These are phyloP conservation scores for Lonchura striata DNA, from an alignment of 2,113 vertebrate genomes.

Conservation along the genomic window DNA sequence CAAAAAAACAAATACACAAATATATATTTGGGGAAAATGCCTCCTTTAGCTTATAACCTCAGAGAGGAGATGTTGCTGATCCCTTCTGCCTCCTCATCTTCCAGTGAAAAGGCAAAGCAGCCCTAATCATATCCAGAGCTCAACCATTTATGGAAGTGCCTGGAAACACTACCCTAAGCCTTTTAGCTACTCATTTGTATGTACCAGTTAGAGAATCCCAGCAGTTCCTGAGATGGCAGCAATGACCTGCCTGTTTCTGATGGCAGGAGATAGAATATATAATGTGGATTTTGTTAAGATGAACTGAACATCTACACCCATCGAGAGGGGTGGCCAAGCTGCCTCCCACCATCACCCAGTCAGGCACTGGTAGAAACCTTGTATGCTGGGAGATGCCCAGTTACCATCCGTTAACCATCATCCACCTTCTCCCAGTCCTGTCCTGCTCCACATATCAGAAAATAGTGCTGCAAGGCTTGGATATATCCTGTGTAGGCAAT, in stretches of 20 bases:
- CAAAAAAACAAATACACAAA: fast-evolving
- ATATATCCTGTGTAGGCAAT: fast-evolving
- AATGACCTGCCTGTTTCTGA: background rate
- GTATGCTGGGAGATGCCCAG: background rate
- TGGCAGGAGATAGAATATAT: background rate
- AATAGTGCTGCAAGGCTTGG: background rate
- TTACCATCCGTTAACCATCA: no score
- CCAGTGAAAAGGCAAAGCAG: background rate
- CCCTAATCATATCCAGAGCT: background rate
- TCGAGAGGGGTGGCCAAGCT: fast-evolving
- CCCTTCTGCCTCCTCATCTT: background rate
- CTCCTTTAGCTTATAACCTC: background rate
- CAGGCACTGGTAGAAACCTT: background rate
- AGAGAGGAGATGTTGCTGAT: background rate
- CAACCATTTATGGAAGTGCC: background rate
- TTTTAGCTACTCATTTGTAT: background rate
- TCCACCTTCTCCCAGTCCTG: background rate
- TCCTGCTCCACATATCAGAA: background rate
- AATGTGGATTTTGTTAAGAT: background rate
- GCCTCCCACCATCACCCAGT: background rate
- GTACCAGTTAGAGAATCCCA: background rate
- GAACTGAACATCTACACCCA: fast-evolving
- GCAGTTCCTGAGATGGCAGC: background rate
- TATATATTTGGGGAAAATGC: background rate
- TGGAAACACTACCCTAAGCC: background rate